These are phyloP conservation scores for Eueides isabella DNA, from an alignment of 1,140 invertebrate genomes.

Conservation along the genomic window DNA sequence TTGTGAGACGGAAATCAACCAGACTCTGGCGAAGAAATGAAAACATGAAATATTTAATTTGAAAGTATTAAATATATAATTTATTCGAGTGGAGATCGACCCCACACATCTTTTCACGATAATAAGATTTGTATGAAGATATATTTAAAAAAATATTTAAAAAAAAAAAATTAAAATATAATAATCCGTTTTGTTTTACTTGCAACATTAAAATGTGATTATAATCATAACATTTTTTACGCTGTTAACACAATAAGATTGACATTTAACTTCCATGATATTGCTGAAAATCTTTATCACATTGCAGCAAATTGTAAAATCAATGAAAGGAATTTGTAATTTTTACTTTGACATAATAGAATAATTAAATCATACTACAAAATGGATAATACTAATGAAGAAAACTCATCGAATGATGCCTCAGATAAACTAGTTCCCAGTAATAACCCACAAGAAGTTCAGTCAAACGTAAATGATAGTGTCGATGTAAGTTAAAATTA, in stretches of 20 bases:
- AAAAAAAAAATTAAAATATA: too few species aligned
- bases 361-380: conserved; percentile 16
- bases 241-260: background rate
- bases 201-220: background rate
- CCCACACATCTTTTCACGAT: too few species aligned
- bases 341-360: conserved; percentile 23
- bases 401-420: conserved; percentile 42
- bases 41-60: too few species aligned
- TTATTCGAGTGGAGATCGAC: too few species aligned
- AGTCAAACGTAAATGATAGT: conserved; percentile 39
- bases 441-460: conserved; percentile 46
- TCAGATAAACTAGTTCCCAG: conserved; percentile 52
- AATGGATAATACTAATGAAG: conserved; percentile 52
- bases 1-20: too few species aligned
- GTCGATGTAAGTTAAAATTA: conserved; percentile 53
- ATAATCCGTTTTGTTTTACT: background rate
- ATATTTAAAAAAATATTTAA: too few species aligned
- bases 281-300: conserved; percentile 36
- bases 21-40: too few species aligned
- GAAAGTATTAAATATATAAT: too few species aligned
- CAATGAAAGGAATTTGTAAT: conserved; percentile 35
- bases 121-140: too few species aligned
- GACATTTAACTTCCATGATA: conserved; percentile 27
- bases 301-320: conserved; percentile 41
- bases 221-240: too few species aligned